phyloP scores from a whole-genome alignment of 1,140 invertebrate genomes.

The Orchesella cincta region DNA sequence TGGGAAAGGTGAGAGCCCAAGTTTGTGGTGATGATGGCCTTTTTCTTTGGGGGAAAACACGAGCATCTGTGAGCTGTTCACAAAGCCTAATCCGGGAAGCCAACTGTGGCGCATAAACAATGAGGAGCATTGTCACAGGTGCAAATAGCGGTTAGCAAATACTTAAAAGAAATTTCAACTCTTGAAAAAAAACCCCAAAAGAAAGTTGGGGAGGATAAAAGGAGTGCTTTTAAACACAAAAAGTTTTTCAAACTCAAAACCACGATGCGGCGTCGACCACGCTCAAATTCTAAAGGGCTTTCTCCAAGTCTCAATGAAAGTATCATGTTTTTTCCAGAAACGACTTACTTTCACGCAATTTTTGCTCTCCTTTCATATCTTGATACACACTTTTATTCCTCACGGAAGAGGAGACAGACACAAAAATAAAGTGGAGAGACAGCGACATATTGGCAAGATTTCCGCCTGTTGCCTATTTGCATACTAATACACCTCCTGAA shows the following conservation, averaged over 20 bases:
- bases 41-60: no score
- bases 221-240: no score
- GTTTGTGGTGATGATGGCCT: background rate
- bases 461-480: conserved; percentile 10
- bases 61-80: no score
- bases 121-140: background rate
- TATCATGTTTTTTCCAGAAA: background rate
- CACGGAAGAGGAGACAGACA: background rate
- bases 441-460: conserved; percentile 5
- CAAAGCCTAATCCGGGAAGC: no score
- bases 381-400: background rate
- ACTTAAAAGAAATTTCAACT: background rate
- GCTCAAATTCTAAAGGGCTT: background rate
- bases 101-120: no score
- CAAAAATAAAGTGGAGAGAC: background rate
- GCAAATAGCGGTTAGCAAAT: background rate
- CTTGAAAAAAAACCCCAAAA: background rate
- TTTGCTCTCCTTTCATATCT: background rate
- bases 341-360: background rate
- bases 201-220: background rate
- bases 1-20: no score
- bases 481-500: background rate
- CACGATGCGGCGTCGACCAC: no score
- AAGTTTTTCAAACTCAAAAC: no score
- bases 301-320: background rate